Base-by-base conservation (phyloP, 2,797 vertebrate genomes). In the Hydrolagus colliei region DNA sequence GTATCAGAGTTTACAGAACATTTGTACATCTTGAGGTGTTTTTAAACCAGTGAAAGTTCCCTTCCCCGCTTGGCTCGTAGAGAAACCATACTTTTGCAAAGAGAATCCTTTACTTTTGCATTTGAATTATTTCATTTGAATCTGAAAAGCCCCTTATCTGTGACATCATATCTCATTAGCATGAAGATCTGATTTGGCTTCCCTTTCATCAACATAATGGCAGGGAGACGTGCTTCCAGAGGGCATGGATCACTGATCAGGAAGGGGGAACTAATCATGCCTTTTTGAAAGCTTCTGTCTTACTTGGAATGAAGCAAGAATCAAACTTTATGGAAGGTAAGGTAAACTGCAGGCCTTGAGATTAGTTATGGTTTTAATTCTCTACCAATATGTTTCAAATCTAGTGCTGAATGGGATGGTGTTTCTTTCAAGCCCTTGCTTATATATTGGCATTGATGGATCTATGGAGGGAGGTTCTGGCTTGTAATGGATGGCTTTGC, bases 91-190 rank as follows among this genome's bases (percentile, higher is more conserved):
- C n/a, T n/a, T n/a, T n/a, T n/a, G n/a, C n/a, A n/a, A n/a, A n/a
- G n/a, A n/a, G n/a, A n/a, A 84, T 41, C 32, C 71, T 86, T 65
- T 88, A 86, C 78, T 78, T 86, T 72, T 9, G 11, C 59, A 16
- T 75, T 75, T 88, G 79, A n/a, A 71, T 87, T 87, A 76, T 89
- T 90, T 87, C 87, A 87, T 94, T 94, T 94, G 87, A 94, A 94
- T 94, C 90, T 92, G 91, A 93, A 94, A 96, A 94, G 93, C 94
- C 88, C 72, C 88, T 88, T 87, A 87, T 87, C 87, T 87, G 87
- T 89, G 87, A 85, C 88, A 90, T 93, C 93, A 91, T 92, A 89
- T 91, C 86, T 92, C 90, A 93, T 94, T 93, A 93, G 92, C 94
- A 93, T 93, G 90, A 89, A 88, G 89, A 89, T 89, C 82, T 77